Evolutionary conservation across 2,797 vertebrate genomes (phyloP).

Genomic region (Helicolenus hilgendorfi): DNA sequence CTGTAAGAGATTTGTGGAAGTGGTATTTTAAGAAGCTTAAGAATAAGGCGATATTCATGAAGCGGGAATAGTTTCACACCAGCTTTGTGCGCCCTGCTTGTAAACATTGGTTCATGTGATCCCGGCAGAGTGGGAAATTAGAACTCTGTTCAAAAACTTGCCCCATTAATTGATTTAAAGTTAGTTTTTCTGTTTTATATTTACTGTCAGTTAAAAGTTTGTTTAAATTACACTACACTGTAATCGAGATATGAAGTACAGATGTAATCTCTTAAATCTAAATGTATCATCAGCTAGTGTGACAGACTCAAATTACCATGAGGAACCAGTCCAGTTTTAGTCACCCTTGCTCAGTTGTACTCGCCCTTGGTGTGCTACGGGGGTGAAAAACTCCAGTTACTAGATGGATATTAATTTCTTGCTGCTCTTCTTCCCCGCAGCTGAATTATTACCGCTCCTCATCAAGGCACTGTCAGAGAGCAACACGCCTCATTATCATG

Average conservation of each 20-base stretch:
- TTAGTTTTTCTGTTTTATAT: neutral
- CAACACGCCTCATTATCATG: slow-evolving; percentile 65
- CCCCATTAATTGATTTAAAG: neutral
- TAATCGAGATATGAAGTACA: neutral
- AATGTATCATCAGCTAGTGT: neutral
- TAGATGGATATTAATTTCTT: slow-evolving; percentile 24
- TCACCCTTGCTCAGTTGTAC: neutral
- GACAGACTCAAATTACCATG: neutral
- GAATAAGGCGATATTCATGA: slow-evolving; percentile 32
- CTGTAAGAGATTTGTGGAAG: slow-evolving; percentile 45
- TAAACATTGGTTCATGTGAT: slow-evolving; percentile 46
- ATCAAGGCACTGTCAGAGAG: slow-evolving; percentile 53
- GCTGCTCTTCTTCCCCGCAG: slow-evolving; percentile 14
- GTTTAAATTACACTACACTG: neutral
- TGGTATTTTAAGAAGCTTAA: slow-evolving; percentile 77
- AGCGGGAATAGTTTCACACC: slow-evolving; percentile 11
- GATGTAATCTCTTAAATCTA: neutral
- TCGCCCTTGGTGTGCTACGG: neutral
- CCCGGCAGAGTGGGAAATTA: neutral
- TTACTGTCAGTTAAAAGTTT: neutral
- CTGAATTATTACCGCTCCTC: slow-evolving; percentile 50
- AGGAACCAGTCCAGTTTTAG: neutral
- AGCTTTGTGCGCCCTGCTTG: slow-evolving; percentile 27
- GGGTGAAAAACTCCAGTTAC: neutral
- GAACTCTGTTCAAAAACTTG: neutral